These are phyloP conservation scores for Dolichomitus sp. DNA, from an alignment of 2,888 invertebrate species.

Conservation along the genomic window DNA sequence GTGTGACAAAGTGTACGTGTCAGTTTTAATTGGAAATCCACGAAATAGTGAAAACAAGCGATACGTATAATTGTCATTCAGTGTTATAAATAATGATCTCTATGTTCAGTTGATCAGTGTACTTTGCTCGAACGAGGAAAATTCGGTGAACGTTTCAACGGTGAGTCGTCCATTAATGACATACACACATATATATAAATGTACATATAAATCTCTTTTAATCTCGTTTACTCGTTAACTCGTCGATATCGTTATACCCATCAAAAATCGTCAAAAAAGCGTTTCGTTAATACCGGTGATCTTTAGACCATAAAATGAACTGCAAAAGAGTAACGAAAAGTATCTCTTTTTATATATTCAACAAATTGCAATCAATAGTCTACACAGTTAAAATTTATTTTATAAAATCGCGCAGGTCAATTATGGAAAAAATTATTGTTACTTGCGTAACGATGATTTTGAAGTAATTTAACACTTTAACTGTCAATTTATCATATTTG, in stretches of 20 bases:
- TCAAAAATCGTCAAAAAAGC: background rate
- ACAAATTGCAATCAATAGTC: background rate
- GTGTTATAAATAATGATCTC: slow-evolving; percentile 61
- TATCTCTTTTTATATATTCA: no score
- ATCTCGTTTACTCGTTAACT: background rate
- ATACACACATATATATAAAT: background rate
- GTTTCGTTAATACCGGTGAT: background rate
- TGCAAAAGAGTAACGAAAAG: background rate
- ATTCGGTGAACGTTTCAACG: slow-evolving; percentile 53
- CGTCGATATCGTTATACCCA: background rate
- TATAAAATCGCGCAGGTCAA: no score
- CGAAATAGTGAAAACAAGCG: slow-evolving; percentile 39
- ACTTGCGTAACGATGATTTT: no score
- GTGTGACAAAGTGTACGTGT: slow-evolving; percentile 53
- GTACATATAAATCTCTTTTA: background rate
- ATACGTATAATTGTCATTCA: slow-evolving; percentile 40
- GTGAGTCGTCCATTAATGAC: slow-evolving; percentile 56
- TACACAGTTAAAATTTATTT: background rate
- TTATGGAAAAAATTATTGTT: no score
- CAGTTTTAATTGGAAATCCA: slow-evolving; percentile 54
- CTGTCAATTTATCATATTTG: no score
- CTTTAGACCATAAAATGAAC: background rate
- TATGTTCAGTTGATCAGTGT: slow-evolving; percentile 44
- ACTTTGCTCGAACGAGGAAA: slow-evolving; percentile 50
- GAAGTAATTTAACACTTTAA: no score